Evolutionary conservation across 2,888 invertebrate species (phyloP), one percentile per base, ranked within the genome.

Genomic region (Imbricaverruca yamaguchii): DNA sequence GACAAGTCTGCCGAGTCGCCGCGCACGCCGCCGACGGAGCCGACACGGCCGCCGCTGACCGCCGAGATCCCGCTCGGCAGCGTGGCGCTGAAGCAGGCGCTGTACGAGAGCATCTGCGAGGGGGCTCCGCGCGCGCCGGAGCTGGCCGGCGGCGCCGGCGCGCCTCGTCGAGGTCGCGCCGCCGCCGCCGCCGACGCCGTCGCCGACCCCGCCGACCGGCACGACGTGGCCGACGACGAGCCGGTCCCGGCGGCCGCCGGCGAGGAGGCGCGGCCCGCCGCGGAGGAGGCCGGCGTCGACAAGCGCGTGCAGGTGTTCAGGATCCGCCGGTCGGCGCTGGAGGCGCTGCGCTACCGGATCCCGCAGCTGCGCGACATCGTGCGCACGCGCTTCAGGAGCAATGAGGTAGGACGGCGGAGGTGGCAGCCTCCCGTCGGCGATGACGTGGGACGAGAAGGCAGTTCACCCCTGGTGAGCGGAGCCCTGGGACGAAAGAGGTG

Each of bases 351-450:
- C 9, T 78, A 78, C 15, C 78, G 78, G 11, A 78, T 78, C 87
- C 83, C 84, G 84, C 56, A 85, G 82, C 63, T 84, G 83, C 81
- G 83, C 82, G 81, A 81, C 80, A 69, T 85, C 85, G 55, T 80
- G 80, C 53, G 83, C 78, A 63, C 78, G 63, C 18, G 82, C 69
- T 55, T 77, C 80, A 23, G 61, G 23, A 61, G 80, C 11, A 61
- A 55, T 15, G 59, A 80, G 53, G 65, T 80, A 25, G 53, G 69
- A 13, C 9, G 53, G 7, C 18, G 67, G 39, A 39, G 4, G 39
- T 39, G 39, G 4, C 39, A 39, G 39, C 39, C 39, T 39, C 39
- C 4, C 39, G 39, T n/a, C n/a, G 4, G 39, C 39, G 39, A 39
- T 39, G 39, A 39, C 39, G 39, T 39, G 4, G 39, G 39, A 39